Conservation (phyloP, 2,888 invertebrate genomes). For the Pyrgus malvae region DNA sequence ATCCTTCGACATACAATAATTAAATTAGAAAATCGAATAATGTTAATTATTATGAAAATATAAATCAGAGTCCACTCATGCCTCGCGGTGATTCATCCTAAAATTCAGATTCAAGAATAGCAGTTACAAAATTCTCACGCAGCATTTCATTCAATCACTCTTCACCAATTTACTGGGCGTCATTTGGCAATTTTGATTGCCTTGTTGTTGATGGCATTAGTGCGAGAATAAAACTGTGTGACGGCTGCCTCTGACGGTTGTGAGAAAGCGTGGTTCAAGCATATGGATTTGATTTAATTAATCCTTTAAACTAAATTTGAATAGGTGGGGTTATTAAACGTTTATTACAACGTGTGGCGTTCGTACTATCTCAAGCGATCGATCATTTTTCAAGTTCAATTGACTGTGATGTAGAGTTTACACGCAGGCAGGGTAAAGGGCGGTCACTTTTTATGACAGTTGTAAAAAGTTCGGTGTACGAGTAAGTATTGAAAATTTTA, state of each 20-base stretch:
- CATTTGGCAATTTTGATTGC: conserved; percentile 76
- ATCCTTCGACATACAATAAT: no score
- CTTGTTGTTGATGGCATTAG: conserved; percentile 61
- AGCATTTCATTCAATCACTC: conserved; percentile 73
- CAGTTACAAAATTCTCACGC: conserved; percentile 56
- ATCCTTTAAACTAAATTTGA: conserved; percentile 73
- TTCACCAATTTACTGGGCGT: conserved; percentile 72
- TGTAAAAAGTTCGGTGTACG: neutral
- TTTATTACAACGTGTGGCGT: conserved; percentile 44
- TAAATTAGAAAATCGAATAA: no score
- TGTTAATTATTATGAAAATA: conserved; percentile 31
- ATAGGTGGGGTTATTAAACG: conserved; percentile 53
- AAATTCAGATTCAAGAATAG: conserved; percentile 67
- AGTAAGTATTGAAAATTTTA: no score
- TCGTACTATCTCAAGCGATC: conserved; percentile 56
- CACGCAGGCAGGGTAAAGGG: neutral
- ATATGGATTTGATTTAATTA: conserved; percentile 61
- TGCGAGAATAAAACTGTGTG: conserved; percentile 68
- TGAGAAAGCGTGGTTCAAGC: conserved; percentile 56
- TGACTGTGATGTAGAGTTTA: conserved; percentile 43
- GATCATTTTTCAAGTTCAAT: conserved; percentile 50
- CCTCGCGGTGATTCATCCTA: conserved; percentile 39
- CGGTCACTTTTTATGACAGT: neutral
- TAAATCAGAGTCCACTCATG: no score
- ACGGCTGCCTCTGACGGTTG: conserved; percentile 68